A percentile compares a stretch with the other conserved stretches of the same genome.
phyloP scores from a whole-genome alignment of 2,113 vertebrate species.

The Mystacornis crossleyi region DNA sequence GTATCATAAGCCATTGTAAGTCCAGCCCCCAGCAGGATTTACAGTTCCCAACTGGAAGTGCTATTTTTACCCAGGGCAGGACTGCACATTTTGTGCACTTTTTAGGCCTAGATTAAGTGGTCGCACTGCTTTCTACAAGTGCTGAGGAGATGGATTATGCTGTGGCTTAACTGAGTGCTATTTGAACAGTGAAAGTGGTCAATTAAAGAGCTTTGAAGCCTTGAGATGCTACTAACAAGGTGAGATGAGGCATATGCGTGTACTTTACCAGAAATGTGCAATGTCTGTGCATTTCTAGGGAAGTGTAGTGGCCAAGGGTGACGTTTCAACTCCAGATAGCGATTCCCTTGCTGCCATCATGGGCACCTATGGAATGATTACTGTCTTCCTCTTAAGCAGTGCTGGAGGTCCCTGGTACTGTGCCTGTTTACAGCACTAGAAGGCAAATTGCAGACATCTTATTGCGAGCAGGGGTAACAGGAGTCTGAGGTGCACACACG shows the following conservation, averaged over 20 bases:
- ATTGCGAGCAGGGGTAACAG: not conserved
- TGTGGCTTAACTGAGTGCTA: not conserved
- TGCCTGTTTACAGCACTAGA: not conserved
- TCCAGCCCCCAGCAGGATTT: not conserved
- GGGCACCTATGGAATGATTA: not conserved
- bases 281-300: not conserved
- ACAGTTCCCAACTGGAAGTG: not conserved
- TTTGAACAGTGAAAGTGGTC: not conserved
- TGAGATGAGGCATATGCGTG: not conserved
- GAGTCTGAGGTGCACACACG: not conserved
- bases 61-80: not conserved
- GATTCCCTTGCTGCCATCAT: not conserved
- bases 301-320: not conserved
- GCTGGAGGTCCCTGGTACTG: not conserved
- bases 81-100: not conserved
- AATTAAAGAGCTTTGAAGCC: not conserved
- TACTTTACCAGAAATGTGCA: not conserved
- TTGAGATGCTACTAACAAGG: not conserved
- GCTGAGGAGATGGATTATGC: not conserved
- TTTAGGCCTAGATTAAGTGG: not conserved
- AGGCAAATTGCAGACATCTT: not conserved
- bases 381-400: not conserved
- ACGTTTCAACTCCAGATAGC: fast-evolving
- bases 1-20: not conserved
- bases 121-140: not conserved